Percentiles rank a stretch among this genome's conserved stretches.
Conservation (phyloP, 2,888 invertebrate genomes). For the Odontomyia ornata region DNA sequence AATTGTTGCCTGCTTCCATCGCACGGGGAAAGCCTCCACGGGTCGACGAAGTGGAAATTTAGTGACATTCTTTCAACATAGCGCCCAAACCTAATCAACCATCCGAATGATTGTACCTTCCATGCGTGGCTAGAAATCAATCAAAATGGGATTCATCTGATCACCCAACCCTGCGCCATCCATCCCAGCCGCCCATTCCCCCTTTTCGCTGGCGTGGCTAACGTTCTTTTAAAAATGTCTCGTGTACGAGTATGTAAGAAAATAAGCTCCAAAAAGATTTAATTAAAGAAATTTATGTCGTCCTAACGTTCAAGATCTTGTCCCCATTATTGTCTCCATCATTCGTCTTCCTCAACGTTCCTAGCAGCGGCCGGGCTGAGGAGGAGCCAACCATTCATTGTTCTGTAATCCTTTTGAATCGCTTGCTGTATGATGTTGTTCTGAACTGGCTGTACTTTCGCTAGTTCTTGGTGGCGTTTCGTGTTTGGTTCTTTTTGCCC, state of each 20-base stretch:
- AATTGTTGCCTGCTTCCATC: background rate
- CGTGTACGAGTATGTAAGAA: conserved; percentile 1
- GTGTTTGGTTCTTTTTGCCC: conserved; percentile 10
- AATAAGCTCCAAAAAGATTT: conserved; percentile 42
- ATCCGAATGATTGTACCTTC: conserved; percentile 34
- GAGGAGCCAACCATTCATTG: conserved; percentile 26
- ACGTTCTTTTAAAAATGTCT: background rate
- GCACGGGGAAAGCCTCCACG: background rate
- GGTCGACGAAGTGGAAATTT: conserved; percentile 4
- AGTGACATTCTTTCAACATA: conserved; percentile 19
- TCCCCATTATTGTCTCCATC: conserved; percentile 36
- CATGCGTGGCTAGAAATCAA: conserved; percentile 42
- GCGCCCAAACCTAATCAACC: conserved; percentile 39
- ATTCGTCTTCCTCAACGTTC: conserved; percentile 28
- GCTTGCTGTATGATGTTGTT: conserved; percentile 11
- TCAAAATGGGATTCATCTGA: conserved; percentile 32
- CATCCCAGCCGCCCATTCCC: background rate
- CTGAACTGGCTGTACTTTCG: background rate
- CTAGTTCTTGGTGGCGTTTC: conserved; percentile 25
- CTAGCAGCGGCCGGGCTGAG: background rate
- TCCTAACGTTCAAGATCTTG: conserved; percentile 44
- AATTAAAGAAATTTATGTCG: conserved; percentile 48
- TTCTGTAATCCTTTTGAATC: conserved; percentile 25
- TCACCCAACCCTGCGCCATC: background rate
- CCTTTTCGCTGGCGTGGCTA: background rate